phyloP scores from a whole-genome alignment of 2,797 vertebrate species.

The Channallabes apus region DNA sequence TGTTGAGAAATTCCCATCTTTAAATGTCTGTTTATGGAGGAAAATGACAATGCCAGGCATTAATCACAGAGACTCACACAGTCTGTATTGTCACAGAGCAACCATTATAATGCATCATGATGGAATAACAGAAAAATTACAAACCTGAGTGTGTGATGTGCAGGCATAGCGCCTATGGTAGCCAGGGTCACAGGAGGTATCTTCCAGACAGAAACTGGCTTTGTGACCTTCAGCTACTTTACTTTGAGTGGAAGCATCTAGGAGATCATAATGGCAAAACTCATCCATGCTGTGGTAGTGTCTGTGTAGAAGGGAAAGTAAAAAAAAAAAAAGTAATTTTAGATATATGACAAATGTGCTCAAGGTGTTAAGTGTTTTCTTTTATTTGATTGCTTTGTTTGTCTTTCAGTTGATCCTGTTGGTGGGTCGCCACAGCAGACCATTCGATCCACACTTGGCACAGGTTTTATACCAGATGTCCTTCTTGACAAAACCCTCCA shows the following conservation, averaged over 20 bases:
- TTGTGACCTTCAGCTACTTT: constrained; percentile 95
- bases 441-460: too few relatives aligned
- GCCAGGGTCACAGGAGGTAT: constrained; percentile 94
- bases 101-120: neutral
- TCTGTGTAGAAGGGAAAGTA: constrained; percentile 64
- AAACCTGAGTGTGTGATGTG: constrained; percentile 93
- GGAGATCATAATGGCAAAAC: constrained; percentile 92
- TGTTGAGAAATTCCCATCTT: constrained; percentile 2
- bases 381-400: neutral
- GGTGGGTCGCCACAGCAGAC: too few relatives aligned
- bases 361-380: neutral
- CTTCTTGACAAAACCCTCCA: too few relatives aligned
- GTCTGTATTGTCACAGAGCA: neutral
- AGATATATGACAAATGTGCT: neutral
- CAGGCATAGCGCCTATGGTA: constrained; percentile 92
- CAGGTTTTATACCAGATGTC: too few relatives aligned
- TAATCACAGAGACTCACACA: neutral
- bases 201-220: constrained; percentile 97
- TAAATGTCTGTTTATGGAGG: constrained; percentile 7
- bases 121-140: neutral
- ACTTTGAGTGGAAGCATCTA: constrained; percentile 77
- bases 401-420: too few relatives aligned
- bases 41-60: neutral
- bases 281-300: constrained; percentile 98
- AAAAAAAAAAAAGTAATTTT: neutral